Evolutionary conservation across 2,888 invertebrate species (phyloP), one percentile per base, ranked within the genome.

Genomic region (Drosophila pseudotalamancana): DNA sequence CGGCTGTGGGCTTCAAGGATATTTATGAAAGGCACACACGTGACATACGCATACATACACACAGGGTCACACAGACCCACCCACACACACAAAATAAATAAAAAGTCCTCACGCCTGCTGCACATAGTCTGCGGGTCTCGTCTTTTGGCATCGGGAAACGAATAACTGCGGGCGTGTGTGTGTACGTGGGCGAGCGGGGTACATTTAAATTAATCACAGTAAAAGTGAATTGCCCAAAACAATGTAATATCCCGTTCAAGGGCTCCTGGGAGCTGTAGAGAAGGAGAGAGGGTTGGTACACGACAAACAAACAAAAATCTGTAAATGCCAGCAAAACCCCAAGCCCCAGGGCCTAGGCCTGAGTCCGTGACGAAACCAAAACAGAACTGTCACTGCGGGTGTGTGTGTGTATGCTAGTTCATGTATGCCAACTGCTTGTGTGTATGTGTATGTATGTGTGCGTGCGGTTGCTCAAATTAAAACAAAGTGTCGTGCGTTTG

Each of bases 401-500:
- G 45, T 23, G 49, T 45, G 45, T 45, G 43, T 60, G 40, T 54
- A 66, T 62, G 54, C 61, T 42, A 43, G 61, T 60, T 68, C 61
- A 68, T 61, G 60, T 54, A 54, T 60, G 67, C 48, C 9, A 48
- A 54, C 69, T 42, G 39, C 55, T 32, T 23, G 39, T 53, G 64
- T 19, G 46, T 27, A 56, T 61, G 55, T 56, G 46, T 61, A 27
- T 50, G 56, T 35, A 43, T 77, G 68, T 62, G 71, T 70, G 86
- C 66, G 87, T 74, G 81, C 62, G 81, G 85, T 81, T 77, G 82
- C 80, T 82, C 74, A 83, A 83, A 83, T 83, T 83, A 87, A 83
- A 83, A 83, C 88, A 83, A 87, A 83, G 83, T 83, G 88, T 87
- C 88, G 80, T 83, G 88, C 77, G 80, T 83, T 87, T 83, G 86